A percentile compares a stretch with the other conserved stretches of the same genome.
Evolutionary conservation across 2,888 invertebrate genomes (phyloP).

Genomic region (Stenoptilia bipunctidactyla): DNA sequence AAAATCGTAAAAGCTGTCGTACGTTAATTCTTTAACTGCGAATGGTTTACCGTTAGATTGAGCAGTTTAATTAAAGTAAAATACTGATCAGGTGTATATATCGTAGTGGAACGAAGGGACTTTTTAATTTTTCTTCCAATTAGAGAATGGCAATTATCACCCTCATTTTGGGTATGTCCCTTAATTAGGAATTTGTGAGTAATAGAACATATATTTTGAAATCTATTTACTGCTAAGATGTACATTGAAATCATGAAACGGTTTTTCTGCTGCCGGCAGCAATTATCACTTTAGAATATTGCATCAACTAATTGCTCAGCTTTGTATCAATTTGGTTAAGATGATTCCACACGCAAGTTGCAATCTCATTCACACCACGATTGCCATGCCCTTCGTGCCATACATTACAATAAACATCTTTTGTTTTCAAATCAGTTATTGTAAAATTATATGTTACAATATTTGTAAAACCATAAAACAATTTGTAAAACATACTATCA

Average conservation of each 20-base stretch:
- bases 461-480: no score
- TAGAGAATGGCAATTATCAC: background rate
- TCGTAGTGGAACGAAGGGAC: background rate
- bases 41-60: background rate
- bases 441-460: no score
- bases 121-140: background rate
- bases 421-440: background rate
- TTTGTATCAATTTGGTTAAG: background rate
- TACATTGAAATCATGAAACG: background rate
- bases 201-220: background rate
- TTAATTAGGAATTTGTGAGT: background rate
- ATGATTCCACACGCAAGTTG: slow-evolving; percentile 5
- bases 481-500: no score
- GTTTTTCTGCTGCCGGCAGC: background rate
- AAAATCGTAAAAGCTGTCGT: slow-evolving; percentile 2
- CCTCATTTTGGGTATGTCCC: background rate
- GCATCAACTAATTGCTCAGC: background rate
- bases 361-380: slow-evolving; percentile 13
- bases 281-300: background rate
- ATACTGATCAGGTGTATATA: background rate
- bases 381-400: slow-evolving; percentile 14
- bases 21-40: background rate
- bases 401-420: slow-evolving; percentile 7
- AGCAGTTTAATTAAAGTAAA: background rate
- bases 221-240: background rate